These are phyloP conservation scores for Teleopsis dalmanni DNA, from an alignment of 1,140 invertebrate species.

Conservation along the genomic window DNA sequence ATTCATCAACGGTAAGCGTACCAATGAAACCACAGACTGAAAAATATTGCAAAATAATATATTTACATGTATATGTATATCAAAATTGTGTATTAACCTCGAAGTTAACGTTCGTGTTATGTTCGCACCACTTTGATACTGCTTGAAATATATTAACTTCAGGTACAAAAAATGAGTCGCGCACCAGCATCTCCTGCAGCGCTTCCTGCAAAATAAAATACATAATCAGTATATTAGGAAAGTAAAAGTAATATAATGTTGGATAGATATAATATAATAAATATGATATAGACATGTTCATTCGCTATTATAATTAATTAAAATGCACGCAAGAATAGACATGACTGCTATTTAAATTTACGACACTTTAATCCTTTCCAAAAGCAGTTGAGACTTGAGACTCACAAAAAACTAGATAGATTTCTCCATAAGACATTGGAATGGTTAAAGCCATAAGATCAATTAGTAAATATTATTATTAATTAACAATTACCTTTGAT, in stretches of 20 bases:
- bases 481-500: slow-evolving; percentile 57
- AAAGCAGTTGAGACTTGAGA: too few species aligned
- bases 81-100: slow-evolving; percentile 32
- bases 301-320: neutral
- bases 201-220: slow-evolving; percentile 51
- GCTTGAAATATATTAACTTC: slow-evolving; percentile 93
- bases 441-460: too few species aligned
- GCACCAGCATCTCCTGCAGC: slow-evolving; percentile 72
- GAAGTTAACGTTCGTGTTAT: slow-evolving; percentile 61
- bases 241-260: too few species aligned
- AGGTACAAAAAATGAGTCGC: slow-evolving; percentile 92
- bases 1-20: slow-evolving; percentile 79
- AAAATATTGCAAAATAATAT: slow-evolving; percentile 19
- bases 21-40: slow-evolving; percentile 50
- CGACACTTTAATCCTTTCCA: too few species aligned
- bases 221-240: too few species aligned
- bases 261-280: too few species aligned
- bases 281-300: too few species aligned
- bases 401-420: too few species aligned
- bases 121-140: slow-evolving; percentile 75
- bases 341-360: neutral
- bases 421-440: too few species aligned
- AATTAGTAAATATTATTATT: too few species aligned
- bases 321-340: neutral
- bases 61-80: too few species aligned